phyloP scores from a whole-genome alignment of 2,113 vertebrate genomes.

The Sphyrna mokarran region DNA sequence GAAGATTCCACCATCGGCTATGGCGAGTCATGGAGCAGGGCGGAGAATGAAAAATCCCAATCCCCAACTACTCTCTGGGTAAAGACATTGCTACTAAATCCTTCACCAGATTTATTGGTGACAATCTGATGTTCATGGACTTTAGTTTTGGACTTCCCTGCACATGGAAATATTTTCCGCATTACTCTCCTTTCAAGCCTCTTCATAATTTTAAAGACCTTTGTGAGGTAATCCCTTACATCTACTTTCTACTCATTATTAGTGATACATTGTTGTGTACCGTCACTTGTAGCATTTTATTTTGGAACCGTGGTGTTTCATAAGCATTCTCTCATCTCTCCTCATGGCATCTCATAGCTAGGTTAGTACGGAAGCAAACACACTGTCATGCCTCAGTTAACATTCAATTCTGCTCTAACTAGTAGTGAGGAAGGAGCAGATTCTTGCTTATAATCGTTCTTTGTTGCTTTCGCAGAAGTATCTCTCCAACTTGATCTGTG shows the following conservation, averaged over 20 bases:
- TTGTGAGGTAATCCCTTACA: neutral
- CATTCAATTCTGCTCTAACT: neutral
- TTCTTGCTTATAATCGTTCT: neutral
- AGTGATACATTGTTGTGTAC: neutral
- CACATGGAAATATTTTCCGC: neutral
- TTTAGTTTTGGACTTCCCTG: neutral
- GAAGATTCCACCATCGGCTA: too few species aligned
- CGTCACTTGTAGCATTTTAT: neutral
- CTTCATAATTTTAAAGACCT: neutral
- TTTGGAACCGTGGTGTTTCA: neutral
- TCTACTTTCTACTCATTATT: neutral
- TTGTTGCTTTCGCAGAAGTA: neutral
- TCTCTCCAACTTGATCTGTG: neutral
- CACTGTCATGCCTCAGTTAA: neutral
- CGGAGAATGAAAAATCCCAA: too few species aligned
- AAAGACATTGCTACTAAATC: neutral
- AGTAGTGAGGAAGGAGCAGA: neutral
- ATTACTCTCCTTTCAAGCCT: neutral
- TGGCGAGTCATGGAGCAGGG: too few species aligned
- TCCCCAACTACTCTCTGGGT: neutral
- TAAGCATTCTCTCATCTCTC: neutral
- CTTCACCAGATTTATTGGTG: neutral
- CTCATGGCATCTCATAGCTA: neutral
- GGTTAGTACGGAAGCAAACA: neutral
- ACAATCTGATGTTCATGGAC: neutral